Evolutionary conservation across 2,888 invertebrate species (phyloP).

Genomic region (Tigriopus californicus): DNA sequence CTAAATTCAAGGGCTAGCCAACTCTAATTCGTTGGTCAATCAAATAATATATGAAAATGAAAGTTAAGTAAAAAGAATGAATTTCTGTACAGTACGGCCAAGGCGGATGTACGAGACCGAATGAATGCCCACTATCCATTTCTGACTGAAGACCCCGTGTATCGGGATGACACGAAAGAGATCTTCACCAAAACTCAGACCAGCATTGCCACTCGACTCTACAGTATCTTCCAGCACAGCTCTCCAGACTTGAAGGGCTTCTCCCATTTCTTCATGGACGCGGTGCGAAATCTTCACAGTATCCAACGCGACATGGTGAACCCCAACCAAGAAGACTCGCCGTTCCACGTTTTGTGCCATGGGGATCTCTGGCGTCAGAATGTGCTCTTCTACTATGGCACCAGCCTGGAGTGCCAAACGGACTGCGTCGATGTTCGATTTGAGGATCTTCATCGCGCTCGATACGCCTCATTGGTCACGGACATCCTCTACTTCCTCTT

Average conservation of each 20-base stretch:
- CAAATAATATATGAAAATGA: no score
- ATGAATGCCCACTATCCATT: not conserved
- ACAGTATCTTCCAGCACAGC: not conserved
- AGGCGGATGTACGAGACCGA: not conserved
- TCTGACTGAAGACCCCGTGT: constrained; percentile 6
- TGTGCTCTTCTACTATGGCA: not conserved
- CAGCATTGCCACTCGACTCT: not conserved
- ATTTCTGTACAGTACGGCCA: no score
- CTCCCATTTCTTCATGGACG: not conserved
- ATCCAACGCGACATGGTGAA: not conserved
- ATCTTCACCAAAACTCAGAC: not conserved
- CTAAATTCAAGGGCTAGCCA: no score
- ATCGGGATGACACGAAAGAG: not conserved
- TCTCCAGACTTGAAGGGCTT: no score
- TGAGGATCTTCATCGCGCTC: not conserved
- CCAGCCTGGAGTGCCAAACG: not conserved
- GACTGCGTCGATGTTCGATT: not conserved
- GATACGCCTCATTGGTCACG: not conserved
- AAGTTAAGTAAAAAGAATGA: no score
- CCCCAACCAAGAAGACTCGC: not conserved
- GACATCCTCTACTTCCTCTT: not conserved
- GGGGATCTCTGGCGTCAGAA: constrained; percentile 1
- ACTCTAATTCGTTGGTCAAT: no score
- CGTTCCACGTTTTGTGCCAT: not conserved
- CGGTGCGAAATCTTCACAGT: not conserved